Base-by-base conservation (phyloP, 2,888 invertebrate genomes). In the Girardia tigrina region DNA sequence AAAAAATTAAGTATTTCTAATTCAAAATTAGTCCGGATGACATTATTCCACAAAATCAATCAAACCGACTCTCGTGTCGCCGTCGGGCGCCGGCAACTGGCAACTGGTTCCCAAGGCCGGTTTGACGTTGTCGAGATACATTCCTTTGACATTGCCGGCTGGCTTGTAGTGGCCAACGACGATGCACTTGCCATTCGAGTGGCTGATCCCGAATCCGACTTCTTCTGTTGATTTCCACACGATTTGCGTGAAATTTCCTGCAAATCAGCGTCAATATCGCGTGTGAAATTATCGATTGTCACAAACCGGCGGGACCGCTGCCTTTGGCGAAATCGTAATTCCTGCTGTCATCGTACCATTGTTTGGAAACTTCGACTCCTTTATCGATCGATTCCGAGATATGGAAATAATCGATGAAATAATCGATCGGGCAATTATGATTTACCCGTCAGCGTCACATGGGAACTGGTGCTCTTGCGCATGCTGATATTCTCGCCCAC, bases 401-500 rank as follows among this genome's bases (percentile, higher is more conserved):
- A n/a, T n/a, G n/a, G n/a, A n/a, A n/a, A 12, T 56, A 12, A n/a
- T 8, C n/a, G 23, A 56, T 56, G 4, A 56, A 8, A 56, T 2
- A 20, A 12, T 23, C n/a, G n/a, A 56, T 12, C 2, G 16, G 12
- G 28, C 4, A 56, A 29, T 72, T 12, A 8, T 27, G 1, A 74
- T 75, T 29, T 36, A 75, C 75, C 75, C 1, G 74, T 8, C 12
- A 75, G 26, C 16, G 77, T 70, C n/a, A 70, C 76, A 26, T 75
- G 8, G 28, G 56, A 29, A 23, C 76, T 77, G 26, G 74, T 77
- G 23, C 70, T 77, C n/a, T 28, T 77, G 26, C 76, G 76, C 69
- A 77, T 70, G 36, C 76, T 76, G 27, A 76, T 76, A 77, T 70
- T 76, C 28, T 76, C 76, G 28, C 76, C 76, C 27, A 75, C 69